A percentile compares a stretch with the other conserved stretches of the same genome.
Conservation (phyloP, 2,113 vertebrate genomes). For the Sardina pilchardus region DNA sequence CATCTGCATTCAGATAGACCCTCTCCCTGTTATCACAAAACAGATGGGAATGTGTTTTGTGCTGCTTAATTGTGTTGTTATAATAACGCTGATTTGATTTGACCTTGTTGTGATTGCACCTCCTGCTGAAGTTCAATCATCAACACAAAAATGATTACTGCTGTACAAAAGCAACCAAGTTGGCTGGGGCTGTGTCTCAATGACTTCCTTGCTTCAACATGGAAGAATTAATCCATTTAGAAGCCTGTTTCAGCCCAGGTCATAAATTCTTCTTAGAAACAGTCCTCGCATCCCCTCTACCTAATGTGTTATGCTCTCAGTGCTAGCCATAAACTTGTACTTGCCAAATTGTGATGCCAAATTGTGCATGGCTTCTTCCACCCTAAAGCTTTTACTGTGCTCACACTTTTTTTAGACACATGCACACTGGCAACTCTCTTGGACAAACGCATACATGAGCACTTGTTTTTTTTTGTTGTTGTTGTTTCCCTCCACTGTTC, state of each 20-base stretch:
- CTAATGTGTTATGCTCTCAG: background rate
- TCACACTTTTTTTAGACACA: slow-evolving; percentile 34
- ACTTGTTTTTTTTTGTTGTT: slow-evolving; percentile 23
- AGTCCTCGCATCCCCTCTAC: background rate
- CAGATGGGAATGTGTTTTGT: slow-evolving; percentile 82
- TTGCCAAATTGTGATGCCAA: slow-evolving; percentile 6
- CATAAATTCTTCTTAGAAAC: background rate
- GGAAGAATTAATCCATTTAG: background rate
- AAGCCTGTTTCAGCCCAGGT: background rate
- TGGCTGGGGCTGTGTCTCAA: background rate
- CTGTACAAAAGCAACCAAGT: background rate
- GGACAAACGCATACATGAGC: slow-evolving; percentile 20
- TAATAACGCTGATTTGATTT: slow-evolving; percentile 35
- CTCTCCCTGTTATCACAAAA: slow-evolving; percentile 77
- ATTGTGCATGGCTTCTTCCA: background rate
- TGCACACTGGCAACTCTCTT: background rate
- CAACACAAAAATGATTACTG: background rate
- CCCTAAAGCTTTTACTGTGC: slow-evolving; percentile 2
- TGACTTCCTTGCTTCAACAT: background rate
- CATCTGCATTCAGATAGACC: slow-evolving; percentile 25
- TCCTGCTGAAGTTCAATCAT: background rate
- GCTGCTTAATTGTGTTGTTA: slow-evolving; percentile 19
- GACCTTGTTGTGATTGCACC: slow-evolving; percentile 44
- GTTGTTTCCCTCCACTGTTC: background rate
- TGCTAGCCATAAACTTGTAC: background rate